These are phyloP conservation scores for Melanotus villosus DNA, from an alignment of 2,888 invertebrate species.

Conservation along the genomic window DNA sequence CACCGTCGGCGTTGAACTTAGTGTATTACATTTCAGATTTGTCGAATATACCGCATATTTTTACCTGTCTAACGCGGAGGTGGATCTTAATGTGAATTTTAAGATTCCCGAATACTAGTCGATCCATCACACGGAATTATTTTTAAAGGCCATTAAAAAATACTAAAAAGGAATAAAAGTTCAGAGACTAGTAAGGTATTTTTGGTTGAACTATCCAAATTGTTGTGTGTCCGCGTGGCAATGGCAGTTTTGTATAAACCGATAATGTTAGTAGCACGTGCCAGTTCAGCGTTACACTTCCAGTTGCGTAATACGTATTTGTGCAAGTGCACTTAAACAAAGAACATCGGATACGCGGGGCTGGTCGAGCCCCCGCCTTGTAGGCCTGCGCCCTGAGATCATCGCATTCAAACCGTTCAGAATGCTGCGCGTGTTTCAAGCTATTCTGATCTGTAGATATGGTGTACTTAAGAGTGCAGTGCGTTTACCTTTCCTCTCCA, in stretches of 20 bases:
- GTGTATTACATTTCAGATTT: background rate
- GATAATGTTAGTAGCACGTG: conserved; percentile 24
- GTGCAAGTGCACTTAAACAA: conserved; percentile 65
- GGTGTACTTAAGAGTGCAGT: conserved; percentile 38
- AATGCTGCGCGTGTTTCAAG: conserved; percentile 69
- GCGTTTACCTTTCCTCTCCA: conserved; percentile 41
- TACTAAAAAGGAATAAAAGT: too few species aligned
- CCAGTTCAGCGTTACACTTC: conserved; percentile 40
- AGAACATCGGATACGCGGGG: conserved; percentile 57
- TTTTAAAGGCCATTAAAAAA: too few species aligned
- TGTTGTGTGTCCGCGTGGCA: too few species aligned
- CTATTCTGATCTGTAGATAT: conserved; percentile 65
- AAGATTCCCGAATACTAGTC: too few species aligned
- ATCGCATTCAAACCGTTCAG: conserved; percentile 64
- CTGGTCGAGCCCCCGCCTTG: conserved; percentile 46
- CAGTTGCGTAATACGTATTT: conserved; percentile 61
- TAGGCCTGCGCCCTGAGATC: conserved; percentile 53
- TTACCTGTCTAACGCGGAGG: conserved; percentile 3
- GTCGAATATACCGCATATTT: conserved; percentile 2
- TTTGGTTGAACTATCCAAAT: too few species aligned
- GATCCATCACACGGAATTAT: too few species aligned
- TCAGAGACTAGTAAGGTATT: too few species aligned
- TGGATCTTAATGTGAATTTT: too few species aligned
- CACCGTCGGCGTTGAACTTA: background rate
- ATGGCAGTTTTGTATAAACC: too few species aligned